These are phyloP conservation scores for Ammodytes marinus DNA, from an alignment of 2,113 vertebrate species.

Conservation along the genomic window DNA sequence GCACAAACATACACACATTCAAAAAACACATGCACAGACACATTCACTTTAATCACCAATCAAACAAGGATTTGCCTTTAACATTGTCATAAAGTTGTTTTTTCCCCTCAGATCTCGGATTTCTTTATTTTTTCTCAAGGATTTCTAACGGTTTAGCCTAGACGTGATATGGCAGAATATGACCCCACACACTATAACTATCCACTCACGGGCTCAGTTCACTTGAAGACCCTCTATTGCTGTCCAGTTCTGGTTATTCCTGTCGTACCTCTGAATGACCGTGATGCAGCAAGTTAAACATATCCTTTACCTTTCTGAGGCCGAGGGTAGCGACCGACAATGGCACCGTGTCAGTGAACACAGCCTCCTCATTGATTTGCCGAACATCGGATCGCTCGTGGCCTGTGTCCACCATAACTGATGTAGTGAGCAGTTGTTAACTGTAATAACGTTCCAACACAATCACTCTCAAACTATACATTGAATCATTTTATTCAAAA, in stretches of 20 bases:
- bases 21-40: neutral
- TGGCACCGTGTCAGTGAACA: slow-evolving; percentile 39
- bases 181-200: slow-evolving; percentile 52
- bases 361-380: neutral
- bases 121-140: neutral
- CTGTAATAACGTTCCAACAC: neutral
- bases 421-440: neutral
- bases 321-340: neutral
- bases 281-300: slow-evolving; percentile 82
- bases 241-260: slow-evolving; percentile 48
- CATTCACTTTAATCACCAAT: neutral
- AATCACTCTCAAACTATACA: neutral
- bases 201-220: slow-evolving; percentile 18
- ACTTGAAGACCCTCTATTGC: slow-evolving; percentile 55
- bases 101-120: neutral
- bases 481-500: neutral
- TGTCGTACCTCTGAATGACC: slow-evolving; percentile 73
- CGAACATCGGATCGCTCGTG: neutral
- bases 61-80: neutral
- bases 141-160: slow-evolving; percentile 12
- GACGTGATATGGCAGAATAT: slow-evolving; percentile 33
- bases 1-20: neutral
- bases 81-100: neutral
- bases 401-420: neutral
- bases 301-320: slow-evolving; percentile 42